Evolutionary conservation across 2,113 vertebrate genomes (phyloP).

Genomic region (Trichechus manatus): DNA sequence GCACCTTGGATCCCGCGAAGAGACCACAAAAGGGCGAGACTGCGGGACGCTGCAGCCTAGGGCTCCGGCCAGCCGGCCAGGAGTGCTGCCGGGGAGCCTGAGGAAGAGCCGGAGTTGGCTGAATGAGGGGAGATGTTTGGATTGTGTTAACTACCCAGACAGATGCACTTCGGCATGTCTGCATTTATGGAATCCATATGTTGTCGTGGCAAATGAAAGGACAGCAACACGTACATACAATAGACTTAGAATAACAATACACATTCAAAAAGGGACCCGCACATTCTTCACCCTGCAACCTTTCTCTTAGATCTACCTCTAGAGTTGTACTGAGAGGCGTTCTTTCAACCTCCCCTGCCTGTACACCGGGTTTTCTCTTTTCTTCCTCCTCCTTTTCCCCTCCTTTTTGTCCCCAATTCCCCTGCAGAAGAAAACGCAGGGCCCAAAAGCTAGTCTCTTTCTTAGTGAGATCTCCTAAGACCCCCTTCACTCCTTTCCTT

Average conservation of each 20-base stretch:
- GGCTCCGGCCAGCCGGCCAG: slow-evolving; percentile 65
- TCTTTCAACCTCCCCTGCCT: slow-evolving; percentile 73
- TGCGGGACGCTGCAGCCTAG: slow-evolving; percentile 61
- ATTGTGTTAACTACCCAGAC: slow-evolving; percentile 88
- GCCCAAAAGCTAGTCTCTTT: slow-evolving; percentile 58
- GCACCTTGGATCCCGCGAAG: slow-evolving; percentile 72
- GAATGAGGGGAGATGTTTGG: slow-evolving; percentile 86
- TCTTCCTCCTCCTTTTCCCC: neutral
- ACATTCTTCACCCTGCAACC: slow-evolving; percentile 65
- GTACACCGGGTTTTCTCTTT: slow-evolving; percentile 32
- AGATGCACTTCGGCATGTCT: slow-evolving; percentile 89
- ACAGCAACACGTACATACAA: slow-evolving; percentile 83
- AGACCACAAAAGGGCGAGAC: slow-evolving; percentile 73
- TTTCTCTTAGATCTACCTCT: slow-evolving; percentile 64
- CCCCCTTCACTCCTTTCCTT: neutral
- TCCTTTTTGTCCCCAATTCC: slow-evolving; percentile 25
- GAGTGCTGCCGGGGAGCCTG: slow-evolving; percentile 67
- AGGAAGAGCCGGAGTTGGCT: slow-evolving; percentile 72
- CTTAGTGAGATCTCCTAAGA: slow-evolving; percentile 33
- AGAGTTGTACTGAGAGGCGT: slow-evolving; percentile 47
- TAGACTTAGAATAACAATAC: slow-evolving; percentile 81
- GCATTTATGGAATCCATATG: slow-evolving; percentile 89
- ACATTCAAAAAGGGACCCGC: slow-evolving; percentile 64
- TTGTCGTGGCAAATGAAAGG: slow-evolving; percentile 88
- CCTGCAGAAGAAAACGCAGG: slow-evolving; percentile 59